A percentile compares a stretch with the other conserved stretches of the same genome.
Conservation (phyloP, 2,888 invertebrate species). For the Venustoraphidia nigricollis region DNA sequence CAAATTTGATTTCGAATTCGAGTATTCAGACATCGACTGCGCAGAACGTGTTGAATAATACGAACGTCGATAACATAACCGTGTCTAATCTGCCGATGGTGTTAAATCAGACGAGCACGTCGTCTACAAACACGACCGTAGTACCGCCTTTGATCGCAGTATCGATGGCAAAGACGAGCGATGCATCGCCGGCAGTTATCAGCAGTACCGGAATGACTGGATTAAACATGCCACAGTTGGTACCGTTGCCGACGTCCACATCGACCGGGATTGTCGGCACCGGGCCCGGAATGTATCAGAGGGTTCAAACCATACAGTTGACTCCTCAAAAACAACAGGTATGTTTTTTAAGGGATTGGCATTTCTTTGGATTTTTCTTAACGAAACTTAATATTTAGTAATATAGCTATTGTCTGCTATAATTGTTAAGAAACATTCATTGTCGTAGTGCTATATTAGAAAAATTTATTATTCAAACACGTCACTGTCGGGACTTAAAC, state of each 20-base stretch:
- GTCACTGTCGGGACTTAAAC: too few relatives aligned
- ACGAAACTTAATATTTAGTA: background rate
- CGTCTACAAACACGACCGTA: background rate
- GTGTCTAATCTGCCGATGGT: too few relatives aligned
- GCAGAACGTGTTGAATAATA: too few relatives aligned
- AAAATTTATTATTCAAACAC: too few relatives aligned
- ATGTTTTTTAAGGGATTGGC: slow-evolving; percentile 7
- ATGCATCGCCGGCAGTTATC: slow-evolving; percentile 4
- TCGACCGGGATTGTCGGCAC: slow-evolving; percentile 7
- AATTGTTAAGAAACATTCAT: too few relatives aligned
- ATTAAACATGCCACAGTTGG: slow-evolving; percentile 14
- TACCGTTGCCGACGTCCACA: slow-evolving; percentile 16
- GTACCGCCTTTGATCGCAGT: slow-evolving; percentile 1
- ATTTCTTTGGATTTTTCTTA: background rate
- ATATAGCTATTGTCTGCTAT: too few relatives aligned
- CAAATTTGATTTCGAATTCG: too few relatives aligned
- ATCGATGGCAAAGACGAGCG: background rate
- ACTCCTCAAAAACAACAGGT: slow-evolving; percentile 58
- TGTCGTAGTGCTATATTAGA: too few relatives aligned
- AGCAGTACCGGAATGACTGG: background rate
- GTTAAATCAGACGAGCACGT: too few relatives aligned
- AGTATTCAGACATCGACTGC: too few relatives aligned
- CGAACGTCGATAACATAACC: too few relatives aligned
- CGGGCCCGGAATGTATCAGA: slow-evolving; percentile 28
- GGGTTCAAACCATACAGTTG: slow-evolving; percentile 57